phyloP scores from a whole-genome alignment of 1,140 invertebrate species.

The Trachymyrmex septentrionalis region DNA sequence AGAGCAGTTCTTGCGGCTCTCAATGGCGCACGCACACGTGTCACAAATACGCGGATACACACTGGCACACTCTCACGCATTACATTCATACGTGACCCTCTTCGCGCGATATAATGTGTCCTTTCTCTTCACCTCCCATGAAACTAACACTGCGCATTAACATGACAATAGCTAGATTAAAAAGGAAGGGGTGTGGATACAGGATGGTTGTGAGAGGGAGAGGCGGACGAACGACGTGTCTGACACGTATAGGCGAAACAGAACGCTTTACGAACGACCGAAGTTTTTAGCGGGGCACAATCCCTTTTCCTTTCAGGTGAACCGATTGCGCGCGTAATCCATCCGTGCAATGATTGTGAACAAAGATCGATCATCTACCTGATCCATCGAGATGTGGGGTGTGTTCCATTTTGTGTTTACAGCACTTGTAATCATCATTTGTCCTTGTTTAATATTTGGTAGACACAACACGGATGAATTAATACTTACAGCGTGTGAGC shows the following conservation, averaged over 20 bases:
- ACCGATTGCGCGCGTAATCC: constrained; percentile 77
- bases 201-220: constrained; percentile 2
- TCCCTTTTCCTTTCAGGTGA: constrained; percentile 72
- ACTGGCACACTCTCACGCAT: constrained; percentile 62
- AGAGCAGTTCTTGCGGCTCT: constrained; percentile 82
- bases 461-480: too few relatives aligned
- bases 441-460: too few relatives aligned
- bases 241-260: constrained; percentile 80
- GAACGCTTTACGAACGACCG: constrained; percentile 79
- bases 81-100: constrained; percentile 66
- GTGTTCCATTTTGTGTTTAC: background rate
- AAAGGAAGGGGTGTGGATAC: constrained; percentile 81
- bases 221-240: constrained; percentile 72
- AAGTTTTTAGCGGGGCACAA: constrained; percentile 66
- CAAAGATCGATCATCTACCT: constrained; percentile 44
- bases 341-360: constrained; percentile 20
- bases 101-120: constrained; percentile 81
- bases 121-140: constrained; percentile 66
- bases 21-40: constrained; percentile 52
- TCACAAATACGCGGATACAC: constrained; percentile 46
- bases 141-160: constrained; percentile 85
- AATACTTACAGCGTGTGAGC: too few relatives aligned
- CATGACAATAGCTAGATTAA: constrained; percentile 85
- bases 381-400: constrained; percentile 15
- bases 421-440: too few relatives aligned